Percentiles rank a stretch among this genome's conserved stretches.
Conservation (phyloP, 2,113 vertebrate genomes). For the Tachysurus fulvidraco region DNA sequence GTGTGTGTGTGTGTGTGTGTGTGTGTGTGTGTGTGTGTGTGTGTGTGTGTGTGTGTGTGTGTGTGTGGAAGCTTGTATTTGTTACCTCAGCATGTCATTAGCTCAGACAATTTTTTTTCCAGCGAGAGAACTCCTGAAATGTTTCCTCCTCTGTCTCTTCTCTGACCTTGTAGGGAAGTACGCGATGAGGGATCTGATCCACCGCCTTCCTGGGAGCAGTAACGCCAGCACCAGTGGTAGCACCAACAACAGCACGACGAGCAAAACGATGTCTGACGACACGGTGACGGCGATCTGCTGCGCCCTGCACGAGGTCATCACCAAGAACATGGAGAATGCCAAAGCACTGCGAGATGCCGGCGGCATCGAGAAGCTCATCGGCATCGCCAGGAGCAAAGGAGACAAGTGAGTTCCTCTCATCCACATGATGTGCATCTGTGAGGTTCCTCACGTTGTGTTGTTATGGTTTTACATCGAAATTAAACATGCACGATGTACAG, state of each 20-base stretch:
- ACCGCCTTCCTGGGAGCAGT: constrained; percentile 89
- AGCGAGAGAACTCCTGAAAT: neutral
- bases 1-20: neutral
- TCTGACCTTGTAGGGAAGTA: constrained; percentile 83
- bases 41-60: neutral
- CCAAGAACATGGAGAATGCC: constrained; percentile 99
- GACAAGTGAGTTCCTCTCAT: constrained; percentile 86
- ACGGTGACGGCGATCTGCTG: constrained; percentile 98
- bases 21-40: neutral
- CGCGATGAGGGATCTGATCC: constrained; percentile 97
- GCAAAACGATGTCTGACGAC: constrained; percentile 97
- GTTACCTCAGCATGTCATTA: neutral
- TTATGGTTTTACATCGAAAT: too few relatives aligned
- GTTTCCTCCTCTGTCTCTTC: constrained; percentile 49
- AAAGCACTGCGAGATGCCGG: constrained; percentile 97
- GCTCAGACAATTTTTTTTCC: neutral
- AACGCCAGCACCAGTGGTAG: constrained; percentile 64
- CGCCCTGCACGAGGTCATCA: constrained; percentile 97
- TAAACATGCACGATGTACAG: too few relatives aligned
- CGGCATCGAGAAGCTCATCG: constrained; percentile 95
- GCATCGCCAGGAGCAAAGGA: constrained; percentile 99
- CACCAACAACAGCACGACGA: constrained; percentile 69
- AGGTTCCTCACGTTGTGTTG: constrained; percentile 13
- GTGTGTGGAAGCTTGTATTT: neutral
- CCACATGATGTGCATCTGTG: neutral